Evolutionary conservation across 2,888 invertebrate genomes (phyloP), one percentile per base, ranked within the genome.

Genomic region (Thumatha senex): DNA sequence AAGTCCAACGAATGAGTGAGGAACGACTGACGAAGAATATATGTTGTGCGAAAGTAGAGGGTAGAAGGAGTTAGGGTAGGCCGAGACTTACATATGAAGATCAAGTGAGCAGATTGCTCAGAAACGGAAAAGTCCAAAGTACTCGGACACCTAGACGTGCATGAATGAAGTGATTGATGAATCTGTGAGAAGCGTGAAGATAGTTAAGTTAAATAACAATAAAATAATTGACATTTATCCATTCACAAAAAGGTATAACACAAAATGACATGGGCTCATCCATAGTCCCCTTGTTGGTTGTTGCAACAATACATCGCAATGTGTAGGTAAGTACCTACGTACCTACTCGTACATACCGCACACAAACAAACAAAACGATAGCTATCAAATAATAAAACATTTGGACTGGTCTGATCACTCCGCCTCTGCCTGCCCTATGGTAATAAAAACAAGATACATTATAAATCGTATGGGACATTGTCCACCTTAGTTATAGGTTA

Each of bases 361-460:
- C 18, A 61, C 52, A 63, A 45, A 50, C 56, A 40, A 62, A 58
- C 56, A 62, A 60, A 62, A 54, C 44, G 48, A 59, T 54, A 53
- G 30, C 60, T 60, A 55, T 57, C 54, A 60, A 65, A 54, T 60
- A 58, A 65, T 66, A 66, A 66, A 65, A 60, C 56, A 58, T 58
- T 45, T 60, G 47, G 60, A 40, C 48, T 63, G 60, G 60, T 56
- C 41, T 52, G 55, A 62, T 50, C 56, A 66, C 54, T 56, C 61
- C 54, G 54, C 48, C 62, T 61, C 31, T 31, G 31, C 70, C 70
- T 24, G 69, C 79, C 82, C 81, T 81, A 83, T 80, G 82, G 81
- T 80, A 84, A 87, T 86, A 88, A 87, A n/a, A 84, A 84, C 67
- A 70, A 81, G 80, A 78, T 78, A 82, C 80, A 86, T 86, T 84